These are phyloP conservation scores for Bombus waltoni DNA, from an alignment of 1,140 invertebrate genomes.

Conservation along the genomic window DNA sequence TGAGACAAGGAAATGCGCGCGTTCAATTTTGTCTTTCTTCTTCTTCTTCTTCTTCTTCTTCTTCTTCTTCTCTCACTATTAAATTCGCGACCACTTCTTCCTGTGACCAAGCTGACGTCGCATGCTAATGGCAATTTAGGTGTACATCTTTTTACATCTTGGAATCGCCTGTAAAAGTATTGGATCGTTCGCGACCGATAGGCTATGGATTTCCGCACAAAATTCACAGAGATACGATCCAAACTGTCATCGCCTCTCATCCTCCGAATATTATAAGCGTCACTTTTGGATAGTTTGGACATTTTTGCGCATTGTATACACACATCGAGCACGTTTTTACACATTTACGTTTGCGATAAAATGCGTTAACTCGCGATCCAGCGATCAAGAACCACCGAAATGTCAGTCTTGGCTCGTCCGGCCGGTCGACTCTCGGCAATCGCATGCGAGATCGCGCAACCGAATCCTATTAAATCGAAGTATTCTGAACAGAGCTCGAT, in stretches of 20 bases:
- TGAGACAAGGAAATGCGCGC: neutral
- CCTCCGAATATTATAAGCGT: neutral
- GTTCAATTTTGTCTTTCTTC: neutral
- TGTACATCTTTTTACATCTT: neutral
- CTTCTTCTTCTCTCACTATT: neutral
- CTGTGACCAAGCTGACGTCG: neutral
- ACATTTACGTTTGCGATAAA: neutral
- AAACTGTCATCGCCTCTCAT: too few species aligned
- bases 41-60: neutral
- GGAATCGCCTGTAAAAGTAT: rapidly evolving
- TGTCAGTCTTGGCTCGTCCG: neutral
- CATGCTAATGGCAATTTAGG: neutral
- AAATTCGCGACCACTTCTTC: neutral
- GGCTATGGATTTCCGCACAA: too few species aligned
- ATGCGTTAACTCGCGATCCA: neutral
- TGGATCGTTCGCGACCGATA: too few species aligned
- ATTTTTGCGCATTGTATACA: neutral
- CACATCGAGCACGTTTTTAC: too few species aligned
- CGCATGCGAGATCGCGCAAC: slow-evolving; percentile 33
- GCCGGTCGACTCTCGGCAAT: neutral
- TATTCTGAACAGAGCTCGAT: neutral
- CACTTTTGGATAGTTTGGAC: neutral
- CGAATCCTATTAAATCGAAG: slow-evolving; percentile 32
- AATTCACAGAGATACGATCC: too few species aligned
- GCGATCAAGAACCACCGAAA: neutral